Evolutionary conservation across 2,113 vertebrate genomes (phyloP).

Genomic region (Rattus norvegicus): DNA sequence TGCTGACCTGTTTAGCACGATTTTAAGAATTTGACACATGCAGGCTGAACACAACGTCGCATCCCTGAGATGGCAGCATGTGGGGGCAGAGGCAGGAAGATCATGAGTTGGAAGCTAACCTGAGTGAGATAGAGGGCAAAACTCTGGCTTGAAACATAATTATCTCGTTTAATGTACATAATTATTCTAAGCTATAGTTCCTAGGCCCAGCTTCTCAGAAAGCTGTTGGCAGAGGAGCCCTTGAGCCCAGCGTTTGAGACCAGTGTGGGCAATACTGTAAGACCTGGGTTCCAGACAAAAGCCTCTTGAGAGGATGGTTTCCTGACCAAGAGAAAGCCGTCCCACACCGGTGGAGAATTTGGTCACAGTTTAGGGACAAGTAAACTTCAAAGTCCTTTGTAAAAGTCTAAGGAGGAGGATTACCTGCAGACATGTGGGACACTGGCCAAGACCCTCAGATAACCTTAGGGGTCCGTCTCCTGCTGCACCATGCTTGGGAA

Average conservation of each 20-base stretch:
- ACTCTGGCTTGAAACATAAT: neutral
- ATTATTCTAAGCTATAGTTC: neutral
- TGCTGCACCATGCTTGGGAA: neutral
- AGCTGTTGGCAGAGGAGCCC: neutral
- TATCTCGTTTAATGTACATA: neutral
- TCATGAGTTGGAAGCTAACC: neutral
- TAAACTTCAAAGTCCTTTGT: neutral
- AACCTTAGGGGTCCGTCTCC: neutral
- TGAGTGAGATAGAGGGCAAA: neutral
- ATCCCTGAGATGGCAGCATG: neutral
- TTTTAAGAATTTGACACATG: neutral
- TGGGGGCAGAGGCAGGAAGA: neutral
- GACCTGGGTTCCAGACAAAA: neutral
- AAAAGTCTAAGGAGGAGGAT: neutral
- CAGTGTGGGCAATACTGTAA: neutral
- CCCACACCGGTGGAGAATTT: neutral
- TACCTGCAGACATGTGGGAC: fast-evolving
- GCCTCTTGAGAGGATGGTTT: neutral
- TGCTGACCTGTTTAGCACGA: neutral
- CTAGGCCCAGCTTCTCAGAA: neutral
- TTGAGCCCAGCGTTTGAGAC: neutral
- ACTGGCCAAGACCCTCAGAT: neutral
- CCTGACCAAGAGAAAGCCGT: neutral
- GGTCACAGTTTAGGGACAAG: neutral
- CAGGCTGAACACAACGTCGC: neutral